phyloP scores from a whole-genome alignment of 2,113 vertebrate species.

The Triplophysa dalaica region DNA sequence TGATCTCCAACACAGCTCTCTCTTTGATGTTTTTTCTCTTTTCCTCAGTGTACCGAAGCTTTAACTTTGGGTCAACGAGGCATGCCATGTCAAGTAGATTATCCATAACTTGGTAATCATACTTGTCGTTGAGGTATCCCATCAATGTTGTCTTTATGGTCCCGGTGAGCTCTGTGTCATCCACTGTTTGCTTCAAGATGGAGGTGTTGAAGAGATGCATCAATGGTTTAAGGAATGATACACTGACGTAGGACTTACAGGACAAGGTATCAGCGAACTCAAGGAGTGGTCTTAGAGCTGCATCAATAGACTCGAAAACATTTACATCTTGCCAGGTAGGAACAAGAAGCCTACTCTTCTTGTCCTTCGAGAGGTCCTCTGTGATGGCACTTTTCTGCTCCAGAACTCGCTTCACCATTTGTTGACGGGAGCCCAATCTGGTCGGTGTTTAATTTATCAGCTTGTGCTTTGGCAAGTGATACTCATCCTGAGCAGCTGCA shows the following conservation, averaged over 20 bases:
- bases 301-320: conserved; percentile 2
- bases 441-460: conserved; percentile 24
- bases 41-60: no score
- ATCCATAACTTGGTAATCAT: neutral
- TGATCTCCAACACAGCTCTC: neutral
- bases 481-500: conserved; percentile 33
- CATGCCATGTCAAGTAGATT: conserved; percentile 24
- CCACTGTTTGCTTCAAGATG: neutral
- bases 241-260: neutral
- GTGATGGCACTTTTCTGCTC: conserved; percentile 13
- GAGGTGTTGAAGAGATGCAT: conserved; percentile 16
- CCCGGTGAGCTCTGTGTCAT: conserved; percentile 18
- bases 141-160: conserved; percentile 27
- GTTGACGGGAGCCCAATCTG: conserved; percentile 8
- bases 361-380: conserved; percentile 17
- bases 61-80: neutral
- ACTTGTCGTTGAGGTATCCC: conserved; percentile 25
- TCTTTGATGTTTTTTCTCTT: conserved; percentile 10
- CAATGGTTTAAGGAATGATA: neutral
- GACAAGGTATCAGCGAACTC: conserved; percentile 1
- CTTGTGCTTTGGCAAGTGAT: conserved; percentile 23
- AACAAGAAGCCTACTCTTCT: neutral
- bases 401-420: conserved; percentile 4
- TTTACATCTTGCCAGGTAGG: conserved; percentile 5
- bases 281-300: neutral